A percentile compares a stretch with the other conserved stretches of the same genome.
These are phyloP conservation scores for Limnothrissa miodon DNA, from an alignment of 2,113 vertebrate species.

Conservation along the genomic window DNA sequence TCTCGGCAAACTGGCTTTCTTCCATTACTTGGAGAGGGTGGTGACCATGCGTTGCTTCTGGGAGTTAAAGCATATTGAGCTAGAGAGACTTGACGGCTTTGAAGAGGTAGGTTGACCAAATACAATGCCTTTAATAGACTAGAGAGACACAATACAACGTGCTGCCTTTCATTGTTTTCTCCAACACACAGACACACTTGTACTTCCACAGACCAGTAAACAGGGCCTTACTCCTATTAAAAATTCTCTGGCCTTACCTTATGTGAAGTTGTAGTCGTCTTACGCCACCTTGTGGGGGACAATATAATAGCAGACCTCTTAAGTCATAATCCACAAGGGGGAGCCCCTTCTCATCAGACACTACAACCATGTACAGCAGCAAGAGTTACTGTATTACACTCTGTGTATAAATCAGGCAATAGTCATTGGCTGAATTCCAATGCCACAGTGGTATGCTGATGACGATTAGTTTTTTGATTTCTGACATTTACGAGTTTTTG, in stretches of 20 bases:
- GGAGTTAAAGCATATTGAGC: slow-evolving; percentile 63
- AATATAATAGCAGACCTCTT: neutral
- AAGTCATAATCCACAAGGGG: neutral
- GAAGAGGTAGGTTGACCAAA: neutral
- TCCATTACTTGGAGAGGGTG: slow-evolving; percentile 69
- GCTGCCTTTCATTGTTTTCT: no score
- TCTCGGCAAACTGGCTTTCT: slow-evolving; percentile 67
- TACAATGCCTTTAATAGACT: neutral
- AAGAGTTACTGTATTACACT: no score
- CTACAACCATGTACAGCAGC: neutral
- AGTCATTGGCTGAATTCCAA: no score
- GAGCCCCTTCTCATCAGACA: neutral
- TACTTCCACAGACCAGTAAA: neutral
- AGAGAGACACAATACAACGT: neutral
- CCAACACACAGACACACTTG: no score
- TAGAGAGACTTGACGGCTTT: slow-evolving; percentile 28
- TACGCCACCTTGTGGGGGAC: neutral
- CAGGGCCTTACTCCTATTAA: neutral
- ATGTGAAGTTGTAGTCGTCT: neutral
- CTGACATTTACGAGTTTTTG: no score
- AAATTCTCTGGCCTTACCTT: no score
- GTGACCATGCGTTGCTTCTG: slow-evolving; percentile 72
- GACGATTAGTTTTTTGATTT: no score
- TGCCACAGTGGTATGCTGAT: no score
- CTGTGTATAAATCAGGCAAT: no score